Percentiles rank a stretch among this genome's conserved stretches.
phyloP scores from a whole-genome alignment of 2,888 invertebrate genomes.

The Eristalinus sepulchralis region DNA sequence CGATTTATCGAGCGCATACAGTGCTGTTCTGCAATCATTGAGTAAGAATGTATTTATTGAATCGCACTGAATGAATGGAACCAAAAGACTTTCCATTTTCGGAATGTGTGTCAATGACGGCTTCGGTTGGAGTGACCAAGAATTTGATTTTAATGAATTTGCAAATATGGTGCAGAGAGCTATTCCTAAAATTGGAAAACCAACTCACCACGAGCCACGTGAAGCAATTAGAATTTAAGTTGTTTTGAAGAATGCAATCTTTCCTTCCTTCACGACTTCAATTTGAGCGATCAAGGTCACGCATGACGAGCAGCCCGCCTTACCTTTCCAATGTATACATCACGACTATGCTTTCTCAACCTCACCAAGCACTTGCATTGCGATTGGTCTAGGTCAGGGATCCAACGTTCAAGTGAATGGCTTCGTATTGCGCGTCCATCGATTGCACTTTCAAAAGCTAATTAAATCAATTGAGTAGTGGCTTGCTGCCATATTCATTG shows the following conservation, averaged over 20 bases:
- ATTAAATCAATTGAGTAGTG: neutral
- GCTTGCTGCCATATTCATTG: too few relatives aligned
- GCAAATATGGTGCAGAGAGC: neutral
- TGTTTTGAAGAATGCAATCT: neutral
- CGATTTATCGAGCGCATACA: neutral
- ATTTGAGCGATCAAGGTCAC: neutral
- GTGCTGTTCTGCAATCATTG: neutral
- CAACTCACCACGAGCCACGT: neutral
- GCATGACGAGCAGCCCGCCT: neutral
- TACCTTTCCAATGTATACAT: neutral
- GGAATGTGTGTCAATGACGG: constrained; percentile 21
- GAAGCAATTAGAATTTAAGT: neutral
- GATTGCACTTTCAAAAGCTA: neutral
- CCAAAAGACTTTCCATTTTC: constrained; percentile 22
- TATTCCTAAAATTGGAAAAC: neutral
- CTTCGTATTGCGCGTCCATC: neutral
- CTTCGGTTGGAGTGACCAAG: neutral
- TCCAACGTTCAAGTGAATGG: neutral
- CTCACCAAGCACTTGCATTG: neutral
- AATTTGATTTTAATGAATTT: constrained; percentile 8
- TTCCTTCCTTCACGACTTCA: neutral
- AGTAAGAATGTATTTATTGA: neutral
- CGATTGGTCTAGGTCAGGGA: neutral
- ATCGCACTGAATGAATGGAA: neutral
- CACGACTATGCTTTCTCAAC: neutral